phyloP scores from a whole-genome alignment of 2,797 vertebrate species.

The Otolemur crassicaudatus region DNA sequence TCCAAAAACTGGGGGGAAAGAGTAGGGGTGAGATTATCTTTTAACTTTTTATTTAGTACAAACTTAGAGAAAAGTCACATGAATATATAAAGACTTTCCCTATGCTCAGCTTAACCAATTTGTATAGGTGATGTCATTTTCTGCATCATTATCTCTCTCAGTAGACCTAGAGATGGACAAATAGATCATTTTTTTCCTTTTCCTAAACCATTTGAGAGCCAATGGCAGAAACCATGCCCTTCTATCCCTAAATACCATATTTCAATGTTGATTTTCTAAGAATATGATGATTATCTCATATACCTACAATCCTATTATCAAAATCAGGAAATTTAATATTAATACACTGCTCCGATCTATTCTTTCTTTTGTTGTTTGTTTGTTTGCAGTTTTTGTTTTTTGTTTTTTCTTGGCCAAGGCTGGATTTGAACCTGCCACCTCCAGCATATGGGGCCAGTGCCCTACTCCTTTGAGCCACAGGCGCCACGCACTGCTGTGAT shows the following conservation, averaged over 20 bases:
- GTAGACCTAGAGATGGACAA: background rate
- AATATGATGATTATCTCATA: background rate
- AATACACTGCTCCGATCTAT: background rate
- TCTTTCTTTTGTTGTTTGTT: too few relatives aligned
- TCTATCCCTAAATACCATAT: background rate
- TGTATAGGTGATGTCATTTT: background rate
- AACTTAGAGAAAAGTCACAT: background rate
- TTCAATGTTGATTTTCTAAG: conserved; percentile 7
- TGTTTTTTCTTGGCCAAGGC: too few relatives aligned
- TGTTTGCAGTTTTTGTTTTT: too few relatives aligned
- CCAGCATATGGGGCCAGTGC: too few relatives aligned
- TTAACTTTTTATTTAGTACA: conserved; percentile 3
- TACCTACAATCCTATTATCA: background rate
- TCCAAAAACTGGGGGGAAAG: background rate
- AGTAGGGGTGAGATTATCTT: background rate
- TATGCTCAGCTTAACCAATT: background rate
- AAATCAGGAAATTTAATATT: background rate
- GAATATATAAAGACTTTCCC: background rate
- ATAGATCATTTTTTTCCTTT: background rate
- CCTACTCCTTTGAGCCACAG: too few relatives aligned
- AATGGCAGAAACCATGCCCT: background rate
- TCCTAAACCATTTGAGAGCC: background rate
- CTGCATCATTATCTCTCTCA: background rate
- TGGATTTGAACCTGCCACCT: too few relatives aligned
- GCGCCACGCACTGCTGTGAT: background rate